A percentile compares a stretch with the other conserved stretches of the same genome.
These are phyloP conservation scores for Perodicticus potto DNA, from an alignment of 2,797 vertebrate species.

Conservation along the genomic window DNA sequence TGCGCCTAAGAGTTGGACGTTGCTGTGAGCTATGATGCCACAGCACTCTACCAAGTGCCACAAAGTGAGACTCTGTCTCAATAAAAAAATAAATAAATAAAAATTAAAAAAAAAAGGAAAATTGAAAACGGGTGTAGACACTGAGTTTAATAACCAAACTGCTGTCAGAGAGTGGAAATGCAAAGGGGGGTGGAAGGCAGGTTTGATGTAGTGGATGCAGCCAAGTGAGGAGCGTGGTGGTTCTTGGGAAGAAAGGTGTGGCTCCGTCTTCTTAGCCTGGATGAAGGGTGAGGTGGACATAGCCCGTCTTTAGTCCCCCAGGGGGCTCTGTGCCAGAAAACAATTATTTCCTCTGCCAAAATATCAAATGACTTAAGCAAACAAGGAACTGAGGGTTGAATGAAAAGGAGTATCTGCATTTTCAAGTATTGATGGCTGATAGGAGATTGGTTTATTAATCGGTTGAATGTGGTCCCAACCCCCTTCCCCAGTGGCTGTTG, in stretches of 20 bases:
- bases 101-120: no score
- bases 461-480: background rate
- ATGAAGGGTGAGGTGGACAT: fast-evolving
- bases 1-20: no score
- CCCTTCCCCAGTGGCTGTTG: no score
- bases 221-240: fast-evolving
- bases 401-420: background rate
- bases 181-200: background rate
- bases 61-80: no score
- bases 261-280: fast-evolving
- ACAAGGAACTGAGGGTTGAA: background rate
- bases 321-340: background rate
- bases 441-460: background rate
- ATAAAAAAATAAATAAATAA: no score
- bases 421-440: background rate
- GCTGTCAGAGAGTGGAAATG: background rate
- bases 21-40: no score
- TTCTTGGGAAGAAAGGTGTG: background rate
- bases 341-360: background rate
- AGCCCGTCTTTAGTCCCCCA: background rate
- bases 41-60: no score
- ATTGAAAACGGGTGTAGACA: background rate
- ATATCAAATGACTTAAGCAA: background rate
- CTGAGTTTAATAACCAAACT: background rate
- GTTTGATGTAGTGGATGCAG: background rate